Conservation (phyloP, 2,888 invertebrate species). For the Seira musarum region DNA sequence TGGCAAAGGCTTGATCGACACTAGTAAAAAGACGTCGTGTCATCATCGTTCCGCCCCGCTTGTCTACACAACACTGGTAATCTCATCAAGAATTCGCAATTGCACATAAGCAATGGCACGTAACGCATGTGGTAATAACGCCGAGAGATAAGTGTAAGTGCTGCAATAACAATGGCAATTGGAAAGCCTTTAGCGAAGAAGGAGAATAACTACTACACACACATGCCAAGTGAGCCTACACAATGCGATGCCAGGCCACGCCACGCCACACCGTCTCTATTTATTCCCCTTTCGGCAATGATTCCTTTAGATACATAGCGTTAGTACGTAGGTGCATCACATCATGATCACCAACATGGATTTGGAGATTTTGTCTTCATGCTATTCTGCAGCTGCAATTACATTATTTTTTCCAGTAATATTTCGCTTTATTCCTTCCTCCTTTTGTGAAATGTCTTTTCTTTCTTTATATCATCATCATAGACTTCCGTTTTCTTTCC, state of each 20-base stretch:
- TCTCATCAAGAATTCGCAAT: slow-evolving; percentile 45
- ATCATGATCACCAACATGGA: too few relatives aligned
- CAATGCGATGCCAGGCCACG: neutral
- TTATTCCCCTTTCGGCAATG: neutral
- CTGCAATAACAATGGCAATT: slow-evolving; percentile 58
- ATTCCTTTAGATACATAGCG: neutral
- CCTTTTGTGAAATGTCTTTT: neutral
- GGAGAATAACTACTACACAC: neutral
- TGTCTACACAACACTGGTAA: slow-evolving; percentile 27
- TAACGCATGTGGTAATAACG: slow-evolving; percentile 58
- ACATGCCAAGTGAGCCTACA: too few relatives aligned
- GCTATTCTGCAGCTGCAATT: slow-evolving; percentile 34
- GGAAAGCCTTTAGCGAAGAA: slow-evolving; percentile 29
- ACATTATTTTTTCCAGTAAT: slow-evolving; percentile 44
- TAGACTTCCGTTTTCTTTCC: neutral
- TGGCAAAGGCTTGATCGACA: neutral
- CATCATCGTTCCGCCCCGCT: slow-evolving; percentile 12
- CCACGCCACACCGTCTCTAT: neutral
- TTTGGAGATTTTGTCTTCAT: neutral
- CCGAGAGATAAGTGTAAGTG: slow-evolving; percentile 59
- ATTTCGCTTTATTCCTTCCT: slow-evolving; percentile 43
- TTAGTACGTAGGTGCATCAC: slow-evolving; percentile 3
- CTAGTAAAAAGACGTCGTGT: neutral
- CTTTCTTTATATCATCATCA: slow-evolving; percentile 3
- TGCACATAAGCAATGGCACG: slow-evolving; percentile 50